These are phyloP conservation scores for Malthinus seriepunctatus DNA, from an alignment of 2,888 invertebrate genomes.

Conservation along the genomic window DNA sequence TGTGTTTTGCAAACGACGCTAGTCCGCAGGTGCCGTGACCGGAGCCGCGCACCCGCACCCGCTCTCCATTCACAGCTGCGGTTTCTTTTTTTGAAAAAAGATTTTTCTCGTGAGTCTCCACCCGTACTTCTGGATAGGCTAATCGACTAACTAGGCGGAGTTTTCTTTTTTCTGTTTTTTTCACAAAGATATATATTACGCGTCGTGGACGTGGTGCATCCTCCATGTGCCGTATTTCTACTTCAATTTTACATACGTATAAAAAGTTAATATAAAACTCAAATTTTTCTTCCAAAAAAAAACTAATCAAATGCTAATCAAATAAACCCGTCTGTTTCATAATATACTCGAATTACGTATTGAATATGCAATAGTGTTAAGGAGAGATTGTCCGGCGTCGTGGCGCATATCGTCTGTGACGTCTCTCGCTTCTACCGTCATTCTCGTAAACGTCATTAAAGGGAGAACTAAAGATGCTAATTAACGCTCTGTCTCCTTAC, in stretches of 20 bases:
- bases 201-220: conserved; percentile 41
- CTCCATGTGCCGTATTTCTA: conserved; percentile 24
- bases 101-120: conserved; percentile 58
- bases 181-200: conserved; percentile 41
- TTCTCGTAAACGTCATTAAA: conserved; percentile 29
- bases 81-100: conserved; percentile 54
- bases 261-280: not conserved
- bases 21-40: conserved; percentile 55
- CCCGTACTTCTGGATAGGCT: conserved; percentile 55
- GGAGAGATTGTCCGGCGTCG: conserved; percentile 38
- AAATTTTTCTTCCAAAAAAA: not conserved
- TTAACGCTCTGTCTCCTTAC: conserved; percentile 19
- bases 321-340: conserved; percentile 11
- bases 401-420: conserved; percentile 27
- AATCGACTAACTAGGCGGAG: conserved; percentile 55
- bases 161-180: conserved; percentile 35
- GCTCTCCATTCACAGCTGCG: conserved; percentile 54
- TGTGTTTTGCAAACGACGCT: conserved; percentile 33
- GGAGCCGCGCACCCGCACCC: conserved; percentile 54
- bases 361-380: conserved; percentile 39
- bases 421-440: conserved; percentile 26
- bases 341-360: conserved; percentile 47
- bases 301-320: not conserved
- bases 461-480: conserved; percentile 26
- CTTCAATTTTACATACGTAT: conserved; percentile 20